phyloP scores from a whole-genome alignment of 1,140 invertebrate genomes.

The Cydia splendana region DNA sequence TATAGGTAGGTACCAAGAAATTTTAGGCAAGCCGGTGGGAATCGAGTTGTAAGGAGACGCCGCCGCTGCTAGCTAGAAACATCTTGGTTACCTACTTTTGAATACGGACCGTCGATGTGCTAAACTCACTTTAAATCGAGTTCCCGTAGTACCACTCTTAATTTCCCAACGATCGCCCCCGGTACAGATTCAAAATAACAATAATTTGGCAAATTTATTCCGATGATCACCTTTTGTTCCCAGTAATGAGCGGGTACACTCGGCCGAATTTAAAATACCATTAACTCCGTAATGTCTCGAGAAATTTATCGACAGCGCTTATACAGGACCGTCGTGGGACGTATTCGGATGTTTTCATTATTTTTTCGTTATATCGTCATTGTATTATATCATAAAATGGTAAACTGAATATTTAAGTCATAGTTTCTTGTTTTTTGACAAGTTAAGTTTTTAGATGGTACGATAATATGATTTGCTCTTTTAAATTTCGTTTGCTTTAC shows the following conservation, averaged over 20 bases:
- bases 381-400: not conserved
- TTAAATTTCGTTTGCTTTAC: too few species aligned
- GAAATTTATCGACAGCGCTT: constrained; percentile 26
- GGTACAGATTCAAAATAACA: constrained; percentile 56
- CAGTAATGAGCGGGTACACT: constrained; percentile 56
- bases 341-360: not conserved
- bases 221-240: constrained; percentile 59
- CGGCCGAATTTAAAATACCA: constrained; percentile 58
- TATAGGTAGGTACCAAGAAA: too few species aligned
- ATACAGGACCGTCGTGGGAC: not conserved
- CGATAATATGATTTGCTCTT: too few species aligned
- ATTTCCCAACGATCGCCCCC: constrained; percentile 51
- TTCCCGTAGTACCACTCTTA: constrained; percentile 40
- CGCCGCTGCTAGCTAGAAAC: too few species aligned
- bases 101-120: too few species aligned
- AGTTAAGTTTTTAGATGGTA: too few species aligned
- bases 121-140: not conserved
- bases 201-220: constrained; percentile 70
- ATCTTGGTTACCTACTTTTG: too few species aligned
- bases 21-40: too few species aligned
- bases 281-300: constrained; percentile 50
- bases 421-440: not conserved
- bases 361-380: not conserved
- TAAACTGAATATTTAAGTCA: not conserved
- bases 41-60: too few species aligned